Conservation (phyloP, 2,113 vertebrate genomes). For the Eudyptes chrysolophus region DNA sequence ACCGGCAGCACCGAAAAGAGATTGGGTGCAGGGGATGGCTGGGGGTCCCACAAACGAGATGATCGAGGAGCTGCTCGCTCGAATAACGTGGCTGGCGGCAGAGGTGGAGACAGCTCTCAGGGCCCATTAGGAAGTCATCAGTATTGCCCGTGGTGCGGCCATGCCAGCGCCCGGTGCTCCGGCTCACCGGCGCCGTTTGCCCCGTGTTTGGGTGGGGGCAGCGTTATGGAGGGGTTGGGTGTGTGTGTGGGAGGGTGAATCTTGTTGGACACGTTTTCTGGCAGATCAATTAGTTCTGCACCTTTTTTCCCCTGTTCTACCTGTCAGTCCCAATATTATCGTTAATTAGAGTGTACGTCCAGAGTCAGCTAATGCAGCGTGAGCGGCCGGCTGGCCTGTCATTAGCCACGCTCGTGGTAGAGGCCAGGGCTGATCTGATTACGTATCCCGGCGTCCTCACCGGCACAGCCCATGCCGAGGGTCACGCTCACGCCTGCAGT, state of each 20-base stretch:
- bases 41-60: background rate
- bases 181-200: accelerated
- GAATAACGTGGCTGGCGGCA: background rate
- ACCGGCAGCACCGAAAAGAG: conserved; percentile 3
- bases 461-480: background rate
- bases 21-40: background rate
- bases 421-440: accelerated
- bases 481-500: accelerated
- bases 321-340: background rate
- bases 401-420: accelerated
- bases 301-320: background rate
- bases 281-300: background rate
- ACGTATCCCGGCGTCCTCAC: background rate
- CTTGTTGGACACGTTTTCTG: background rate
- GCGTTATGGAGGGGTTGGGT: background rate
- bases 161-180: background rate
- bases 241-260: too few species aligned
- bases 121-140: conserved; percentile 47
- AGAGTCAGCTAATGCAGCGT: accelerated
- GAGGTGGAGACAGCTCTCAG: conserved; percentile 38
- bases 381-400: background rate
- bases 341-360: background rate
- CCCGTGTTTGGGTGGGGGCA: background rate
- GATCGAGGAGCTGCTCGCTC: background rate
- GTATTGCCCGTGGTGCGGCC: background rate